These are phyloP conservation scores for Phenganax marumi DNA, from an alignment of 92 coral and sea anemone genomes.

Conservation along the genomic window DNA sequence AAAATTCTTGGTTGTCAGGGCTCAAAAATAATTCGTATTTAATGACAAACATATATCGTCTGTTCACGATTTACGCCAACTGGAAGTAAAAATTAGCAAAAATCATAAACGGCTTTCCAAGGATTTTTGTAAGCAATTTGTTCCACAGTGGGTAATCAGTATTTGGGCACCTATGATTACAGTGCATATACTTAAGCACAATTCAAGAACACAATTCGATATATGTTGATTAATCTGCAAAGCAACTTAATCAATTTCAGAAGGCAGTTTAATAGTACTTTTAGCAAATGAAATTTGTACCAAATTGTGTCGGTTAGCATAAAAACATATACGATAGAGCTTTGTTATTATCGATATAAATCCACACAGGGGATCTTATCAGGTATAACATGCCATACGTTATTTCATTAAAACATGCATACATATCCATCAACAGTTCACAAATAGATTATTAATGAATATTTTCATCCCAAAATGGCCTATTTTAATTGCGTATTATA, in stretches of 20 bases:
- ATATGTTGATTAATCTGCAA: not conserved
- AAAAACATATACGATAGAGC: not conserved
- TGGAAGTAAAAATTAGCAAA: not conserved
- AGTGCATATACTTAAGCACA: not conserved
- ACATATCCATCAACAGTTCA: not conserved
- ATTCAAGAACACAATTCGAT: not conserved
- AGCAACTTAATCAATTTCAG: not conserved
- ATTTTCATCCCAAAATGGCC: slow-evolving; percentile 3
- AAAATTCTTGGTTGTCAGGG: slow-evolving; percentile 40
- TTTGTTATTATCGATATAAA: not conserved
- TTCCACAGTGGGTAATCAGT: not conserved
- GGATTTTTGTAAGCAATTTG: not conserved
- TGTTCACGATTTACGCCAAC: not conserved
- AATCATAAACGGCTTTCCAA: not conserved
- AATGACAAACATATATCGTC: slow-evolving; percentile 7
- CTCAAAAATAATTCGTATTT: not conserved
- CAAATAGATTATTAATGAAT: not conserved
- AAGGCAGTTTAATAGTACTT: not conserved
- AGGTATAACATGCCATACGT: not conserved
- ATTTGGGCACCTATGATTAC: not conserved
- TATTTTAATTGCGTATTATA: too few relatives aligned
- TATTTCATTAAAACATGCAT: slow-evolving; percentile 6
- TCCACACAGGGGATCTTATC: not conserved
- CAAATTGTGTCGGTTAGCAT: not conserved
- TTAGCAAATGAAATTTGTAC: not conserved